Evolutionary conservation across 2,888 invertebrate genomes (phyloP).

Genomic region (Scaeva pyrastri): DNA sequence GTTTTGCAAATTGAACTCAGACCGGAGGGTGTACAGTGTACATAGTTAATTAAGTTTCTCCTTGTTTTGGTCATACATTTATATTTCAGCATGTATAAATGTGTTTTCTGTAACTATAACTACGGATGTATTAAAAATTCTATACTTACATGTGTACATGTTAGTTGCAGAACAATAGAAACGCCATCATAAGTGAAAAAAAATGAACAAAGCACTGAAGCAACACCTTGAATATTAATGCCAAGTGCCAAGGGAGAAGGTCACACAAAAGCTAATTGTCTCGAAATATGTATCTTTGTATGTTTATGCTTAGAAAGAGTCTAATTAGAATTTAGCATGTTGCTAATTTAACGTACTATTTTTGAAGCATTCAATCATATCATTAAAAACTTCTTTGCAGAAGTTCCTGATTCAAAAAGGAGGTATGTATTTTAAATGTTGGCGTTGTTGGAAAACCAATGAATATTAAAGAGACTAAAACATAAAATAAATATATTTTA

Average conservation of each 20-base stretch:
- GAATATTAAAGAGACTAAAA: conserved; percentile 13
- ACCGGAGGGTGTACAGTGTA: not conserved
- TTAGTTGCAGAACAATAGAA: not conserved
- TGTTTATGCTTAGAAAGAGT: too few relatives aligned
- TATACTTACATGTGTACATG: not conserved
- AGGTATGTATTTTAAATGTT: not conserved
- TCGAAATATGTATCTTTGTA: conserved; percentile 5
- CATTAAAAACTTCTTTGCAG: conserved; percentile 56
- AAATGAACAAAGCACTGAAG: conserved; percentile 17
- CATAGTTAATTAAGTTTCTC: not conserved
- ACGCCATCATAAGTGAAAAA: not conserved
- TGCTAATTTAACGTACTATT: conserved; percentile 50
- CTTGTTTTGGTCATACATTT: not conserved
- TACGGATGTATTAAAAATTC: not conserved
- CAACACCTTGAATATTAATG: conserved; percentile 45
- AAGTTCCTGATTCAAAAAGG: conserved; percentile 16
- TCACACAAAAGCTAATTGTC: conserved; percentile 13
- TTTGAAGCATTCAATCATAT: conserved; percentile 37
- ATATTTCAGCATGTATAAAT: not conserved
- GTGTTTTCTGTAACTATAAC: not conserved
- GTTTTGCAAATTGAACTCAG: not conserved
- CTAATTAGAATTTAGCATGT: conserved; percentile 72
- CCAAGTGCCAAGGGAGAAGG: conserved; percentile 60
- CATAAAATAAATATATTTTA: conserved; percentile 43
- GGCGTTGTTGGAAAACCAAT: not conserved